Percentiles rank a stretch among this genome's conserved stretches.
phyloP scores from a whole-genome alignment of 2,113 vertebrate genomes.

The Dermatemys mawii region DNA sequence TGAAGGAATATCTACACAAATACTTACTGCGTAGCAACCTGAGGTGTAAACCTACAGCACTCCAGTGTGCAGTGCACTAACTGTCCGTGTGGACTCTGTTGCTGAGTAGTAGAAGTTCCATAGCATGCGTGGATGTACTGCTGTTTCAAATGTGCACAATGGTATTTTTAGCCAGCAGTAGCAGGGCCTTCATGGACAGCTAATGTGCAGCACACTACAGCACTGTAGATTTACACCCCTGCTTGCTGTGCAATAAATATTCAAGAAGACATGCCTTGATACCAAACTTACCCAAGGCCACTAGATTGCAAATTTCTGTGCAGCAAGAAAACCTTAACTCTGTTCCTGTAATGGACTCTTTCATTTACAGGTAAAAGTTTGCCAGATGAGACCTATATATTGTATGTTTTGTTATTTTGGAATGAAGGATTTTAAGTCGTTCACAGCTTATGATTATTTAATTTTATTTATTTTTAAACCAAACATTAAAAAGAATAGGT shows the following conservation, averaged over 20 bases:
- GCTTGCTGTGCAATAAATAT: neutral
- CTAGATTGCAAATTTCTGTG: neutral
- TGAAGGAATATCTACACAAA: neutral
- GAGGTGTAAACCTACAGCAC: neutral
- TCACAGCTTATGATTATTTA: neutral
- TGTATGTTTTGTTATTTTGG: neutral
- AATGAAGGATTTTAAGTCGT: neutral
- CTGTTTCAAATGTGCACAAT: neutral
- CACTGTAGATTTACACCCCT: neutral
- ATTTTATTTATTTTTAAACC: neutral
- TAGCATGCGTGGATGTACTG: neutral
- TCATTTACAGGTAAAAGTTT: neutral
- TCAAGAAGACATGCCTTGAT: neutral
- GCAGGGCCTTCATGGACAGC: neutral
- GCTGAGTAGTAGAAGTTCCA: neutral
- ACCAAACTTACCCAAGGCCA: neutral
- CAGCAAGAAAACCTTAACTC: neutral
- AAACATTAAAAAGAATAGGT: neutral
- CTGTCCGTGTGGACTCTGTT: neutral
- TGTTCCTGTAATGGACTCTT: neutral
- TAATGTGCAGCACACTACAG: neutral
- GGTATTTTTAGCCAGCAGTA: neutral
- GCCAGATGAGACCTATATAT: accelerated
- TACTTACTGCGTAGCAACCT: neutral
- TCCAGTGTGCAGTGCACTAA: neutral